These are phyloP conservation scores for Lutraria lutraria DNA, from an alignment of 2,888 invertebrate genomes.

Conservation along the genomic window DNA sequence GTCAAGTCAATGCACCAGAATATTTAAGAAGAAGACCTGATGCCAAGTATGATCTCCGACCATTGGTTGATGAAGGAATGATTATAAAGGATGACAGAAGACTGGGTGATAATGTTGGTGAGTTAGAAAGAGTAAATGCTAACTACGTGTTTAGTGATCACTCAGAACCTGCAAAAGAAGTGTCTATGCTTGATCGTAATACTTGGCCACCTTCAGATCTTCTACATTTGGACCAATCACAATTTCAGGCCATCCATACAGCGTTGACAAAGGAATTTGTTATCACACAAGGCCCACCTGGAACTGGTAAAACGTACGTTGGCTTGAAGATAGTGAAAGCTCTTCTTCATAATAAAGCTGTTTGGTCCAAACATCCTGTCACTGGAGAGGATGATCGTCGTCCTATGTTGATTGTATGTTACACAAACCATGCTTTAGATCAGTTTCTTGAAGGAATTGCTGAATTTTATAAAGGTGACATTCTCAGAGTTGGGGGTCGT, in stretches of 20 bases:
- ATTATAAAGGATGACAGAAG: slow-evolving; percentile 59
- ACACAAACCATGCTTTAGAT: slow-evolving; percentile 87
- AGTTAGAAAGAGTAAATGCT: slow-evolving; percentile 29
- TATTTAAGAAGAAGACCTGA: slow-evolving; percentile 67
- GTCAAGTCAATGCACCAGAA: slow-evolving; percentile 69
- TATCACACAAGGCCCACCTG: slow-evolving; percentile 91
- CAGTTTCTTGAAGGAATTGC: slow-evolving; percentile 86
- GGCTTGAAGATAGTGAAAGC: slow-evolving; percentile 91
- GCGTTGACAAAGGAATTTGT: slow-evolving; percentile 84
- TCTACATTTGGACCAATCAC: slow-evolving; percentile 83
- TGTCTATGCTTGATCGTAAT: slow-evolving; percentile 36
- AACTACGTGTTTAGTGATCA: slow-evolving; percentile 52
- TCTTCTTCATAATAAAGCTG: slow-evolving; percentile 89
- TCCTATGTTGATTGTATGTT: slow-evolving; percentile 86
- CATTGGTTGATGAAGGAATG: slow-evolving; percentile 72
- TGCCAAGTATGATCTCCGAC: slow-evolving; percentile 69
- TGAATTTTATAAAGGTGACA: slow-evolving; percentile 74
- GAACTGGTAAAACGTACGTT: slow-evolving; percentile 94
- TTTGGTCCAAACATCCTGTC: slow-evolving; percentile 84
- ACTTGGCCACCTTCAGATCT: slow-evolving; percentile 71
- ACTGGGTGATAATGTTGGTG: slow-evolving; percentile 56
- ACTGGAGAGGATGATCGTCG: slow-evolving; percentile 70
- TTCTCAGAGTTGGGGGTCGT: slow-evolving; percentile 84
- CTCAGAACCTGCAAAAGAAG: slow-evolving; percentile 55
- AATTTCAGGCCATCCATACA: slow-evolving; percentile 80